Evolutionary conservation across 2,797 vertebrate species (phyloP).

Genomic region (Distichodus sexfasciatus): DNA sequence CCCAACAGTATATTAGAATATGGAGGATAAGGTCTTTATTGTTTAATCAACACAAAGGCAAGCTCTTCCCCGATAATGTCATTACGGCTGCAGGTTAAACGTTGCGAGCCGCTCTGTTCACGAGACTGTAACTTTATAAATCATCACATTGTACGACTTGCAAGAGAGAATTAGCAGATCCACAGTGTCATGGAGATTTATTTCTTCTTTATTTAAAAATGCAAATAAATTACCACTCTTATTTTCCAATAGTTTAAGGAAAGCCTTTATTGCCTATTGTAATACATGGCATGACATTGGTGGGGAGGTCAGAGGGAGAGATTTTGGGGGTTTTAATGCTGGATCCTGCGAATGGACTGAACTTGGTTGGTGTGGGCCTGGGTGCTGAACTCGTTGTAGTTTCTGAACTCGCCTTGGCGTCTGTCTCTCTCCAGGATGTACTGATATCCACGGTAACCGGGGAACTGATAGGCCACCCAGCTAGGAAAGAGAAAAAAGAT

Average conservation of each 20-base stretch:
- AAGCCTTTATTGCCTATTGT: slow-evolving; percentile 78
- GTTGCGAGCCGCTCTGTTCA: too few relatives aligned
- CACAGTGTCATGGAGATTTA: slow-evolving; percentile 10
- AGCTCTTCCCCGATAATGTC: too few relatives aligned
- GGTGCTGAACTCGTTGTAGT: slow-evolving; percentile 91
- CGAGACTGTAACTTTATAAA: too few relatives aligned
- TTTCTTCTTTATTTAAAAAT: slow-evolving; percentile 28
- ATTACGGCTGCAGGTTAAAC: too few relatives aligned
- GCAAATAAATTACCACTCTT: slow-evolving; percentile 60
- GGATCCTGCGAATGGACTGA: slow-evolving; percentile 95
- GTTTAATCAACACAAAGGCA: too few relatives aligned
- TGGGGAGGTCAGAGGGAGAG: slow-evolving; percentile 42
- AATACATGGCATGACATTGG: slow-evolving; percentile 63
- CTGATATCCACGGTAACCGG: slow-evolving; percentile 96
- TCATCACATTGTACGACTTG: neutral
- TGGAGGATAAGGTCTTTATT: too few relatives aligned
- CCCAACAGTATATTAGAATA: too few relatives aligned
- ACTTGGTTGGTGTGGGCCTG: slow-evolving; percentile 97
- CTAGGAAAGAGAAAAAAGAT: slow-evolving; percentile 60
- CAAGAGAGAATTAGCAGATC: neutral
- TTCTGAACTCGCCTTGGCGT: slow-evolving; percentile 91
- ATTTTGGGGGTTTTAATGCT: slow-evolving; percentile 75
- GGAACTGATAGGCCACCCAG: slow-evolving; percentile 97
- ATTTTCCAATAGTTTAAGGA: slow-evolving; percentile 65
- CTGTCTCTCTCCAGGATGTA: slow-evolving; percentile 94